Evolutionary conservation across 2,797 vertebrate species (phyloP), one percentile per base, ranked within the genome.

Genomic region (Sebastes variabilis): DNA sequence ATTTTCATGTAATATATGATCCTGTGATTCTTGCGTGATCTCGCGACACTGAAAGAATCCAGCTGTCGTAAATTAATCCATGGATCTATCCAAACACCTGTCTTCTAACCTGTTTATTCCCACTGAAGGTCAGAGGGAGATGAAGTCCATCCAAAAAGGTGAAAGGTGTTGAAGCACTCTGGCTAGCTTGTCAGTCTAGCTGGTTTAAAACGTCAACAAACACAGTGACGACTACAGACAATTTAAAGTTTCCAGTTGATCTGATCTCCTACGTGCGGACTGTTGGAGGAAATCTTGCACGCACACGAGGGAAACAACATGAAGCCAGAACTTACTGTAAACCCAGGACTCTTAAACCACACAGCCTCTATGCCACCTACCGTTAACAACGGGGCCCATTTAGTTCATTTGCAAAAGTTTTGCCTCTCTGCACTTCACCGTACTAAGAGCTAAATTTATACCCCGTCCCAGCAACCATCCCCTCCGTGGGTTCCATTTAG

Each of bases 211-310:
- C 2, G 2, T 42, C 59, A 84, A 55, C 30, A 34, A 55, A 73
- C 20, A 13, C 61, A 66, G 13, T 25, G 27, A 71, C 30, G n/a
- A 27, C 14, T 55, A 32, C 8, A 54, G 32, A 55, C 59, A 73
- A 75, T 64, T 65, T 60, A 30, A 75, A 46, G 14, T 62, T 73
- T 77, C 34, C 64, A 52, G n/a, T 64, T 64, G 30, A 59, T 42
- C 34, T 66, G 46, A 54, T 54, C 22, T 22, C n/a, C 12, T 3
- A 30, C 5, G 9, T 36, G 12, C 18, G 60, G 59, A 46, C 34
- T 64, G n/a, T 22, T 6, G 30, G 5, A n/a, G 13, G 18, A 24
- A 30, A 60, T 69, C 5, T 13, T 29, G 29, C 30, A 55, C 27
- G 29, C 36, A n/a, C n/a, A 30, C 1, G 5, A 14, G 36, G 30